Evolutionary conservation across 2,888 invertebrate genomes (phyloP), one percentile per base, ranked within the genome.

Genomic region (Caenorhabditis imperialis): DNA sequence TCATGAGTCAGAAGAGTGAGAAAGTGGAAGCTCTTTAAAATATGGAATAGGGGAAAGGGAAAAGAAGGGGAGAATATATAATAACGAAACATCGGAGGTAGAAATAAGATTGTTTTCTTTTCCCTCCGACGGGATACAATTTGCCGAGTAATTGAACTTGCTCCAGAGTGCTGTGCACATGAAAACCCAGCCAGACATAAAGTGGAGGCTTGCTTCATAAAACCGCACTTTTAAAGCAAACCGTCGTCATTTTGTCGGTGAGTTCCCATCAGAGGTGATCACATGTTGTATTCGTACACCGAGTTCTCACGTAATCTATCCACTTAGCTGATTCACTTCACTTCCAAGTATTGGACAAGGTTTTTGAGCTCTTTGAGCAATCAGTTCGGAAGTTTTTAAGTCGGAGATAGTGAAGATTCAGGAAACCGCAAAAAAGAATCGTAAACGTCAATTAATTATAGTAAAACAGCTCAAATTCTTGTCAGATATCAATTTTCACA

Each of bases 41-140:
- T 12, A 8, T 18, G 20, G 1, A 42, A 14, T 40, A 23, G 20
- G 20, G 16, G 14, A 22, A 20, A 5, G 22, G 22, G 54, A 37
- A 42, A 55, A 14, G 25, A 12, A 18, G 25, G 25, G 16, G 5
- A 23, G 22, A 4, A 30, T 18, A 35, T 37, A 40, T 16, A 47
- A 53, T 38, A 54, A 47, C 40, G 47, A 48, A 62, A 38, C 53
- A 60, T 27, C 45, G 40, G n/a, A 18, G 42, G 37, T 37, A 40
- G n/a, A 51, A 67, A 67, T 51, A 57, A 51, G 57, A 51, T 67
- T 67, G 50, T 67, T 67, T 57, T 67, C 57, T 38, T 67, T 67
- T 57, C 57, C 57, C 30, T 67, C 35, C 67, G 51, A 20, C 44
- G 57, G 35, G 27, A 57, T 45, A 57, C 50, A 67, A 51, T 57